These are phyloP conservation scores for Cercopithecus mona DNA, from an alignment of 2,113 vertebrate genomes.

Conservation along the genomic window DNA sequence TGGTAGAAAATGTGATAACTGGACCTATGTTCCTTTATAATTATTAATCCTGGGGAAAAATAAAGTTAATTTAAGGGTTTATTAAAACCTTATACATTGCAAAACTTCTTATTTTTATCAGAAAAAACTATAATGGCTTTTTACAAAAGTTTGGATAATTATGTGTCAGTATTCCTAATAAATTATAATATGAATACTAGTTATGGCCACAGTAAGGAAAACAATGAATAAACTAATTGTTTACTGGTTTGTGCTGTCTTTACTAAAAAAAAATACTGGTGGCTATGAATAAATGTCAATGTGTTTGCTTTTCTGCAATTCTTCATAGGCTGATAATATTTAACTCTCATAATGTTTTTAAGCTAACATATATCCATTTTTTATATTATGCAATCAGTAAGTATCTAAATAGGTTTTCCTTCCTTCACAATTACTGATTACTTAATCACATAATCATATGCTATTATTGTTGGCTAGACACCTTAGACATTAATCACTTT, in stretches of 20 bases:
- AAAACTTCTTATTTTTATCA: constrained; percentile 22
- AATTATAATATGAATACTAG: constrained; percentile 9
- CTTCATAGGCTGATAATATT: background rate
- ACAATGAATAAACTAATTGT: constrained; percentile 12
- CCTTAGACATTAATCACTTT: background rate
- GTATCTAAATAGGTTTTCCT: background rate
- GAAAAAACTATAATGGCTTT: background rate
- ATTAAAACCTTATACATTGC: constrained; percentile 40
- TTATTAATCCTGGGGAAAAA: background rate
- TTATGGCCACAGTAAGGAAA: background rate
- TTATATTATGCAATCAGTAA: constrained; percentile 14
- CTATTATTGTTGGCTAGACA: background rate
- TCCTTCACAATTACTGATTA: background rate
- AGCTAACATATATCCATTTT: background rate
- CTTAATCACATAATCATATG: constrained; percentile 14
- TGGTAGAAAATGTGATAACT: constrained; percentile 8
- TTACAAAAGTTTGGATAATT: constrained; percentile 10
- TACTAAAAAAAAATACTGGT: background rate
- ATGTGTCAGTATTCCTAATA: constrained; percentile 39
- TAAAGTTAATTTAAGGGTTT: constrained; percentile 51
- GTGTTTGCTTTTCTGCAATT: constrained; percentile 6
- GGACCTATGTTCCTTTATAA: constrained; percentile 13
- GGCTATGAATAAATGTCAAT: background rate
- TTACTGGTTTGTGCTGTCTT: background rate
- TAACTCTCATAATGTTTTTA: background rate